Conservation (phyloP, 2,797 vertebrate genomes). For the Lophius americanus region DNA sequence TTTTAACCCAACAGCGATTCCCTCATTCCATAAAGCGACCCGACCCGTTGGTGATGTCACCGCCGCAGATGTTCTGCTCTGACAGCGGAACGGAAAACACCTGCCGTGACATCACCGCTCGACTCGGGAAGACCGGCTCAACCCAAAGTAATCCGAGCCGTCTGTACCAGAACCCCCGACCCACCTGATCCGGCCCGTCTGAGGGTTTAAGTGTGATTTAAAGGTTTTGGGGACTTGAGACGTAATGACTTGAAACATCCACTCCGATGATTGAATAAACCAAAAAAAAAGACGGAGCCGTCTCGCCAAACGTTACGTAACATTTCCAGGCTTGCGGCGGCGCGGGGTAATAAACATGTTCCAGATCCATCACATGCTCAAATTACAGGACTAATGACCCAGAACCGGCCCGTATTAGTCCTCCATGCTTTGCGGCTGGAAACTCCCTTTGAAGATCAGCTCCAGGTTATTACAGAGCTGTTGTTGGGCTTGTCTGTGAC, state of each 20-base stretch:
- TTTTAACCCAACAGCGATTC: neutral
- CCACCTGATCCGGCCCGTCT: neutral
- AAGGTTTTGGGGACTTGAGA: constrained; percentile 22
- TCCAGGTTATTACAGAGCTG: constrained; percentile 44
- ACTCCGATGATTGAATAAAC: constrained; percentile 30
- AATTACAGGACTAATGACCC: constrained; percentile 60
- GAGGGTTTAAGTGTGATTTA: constrained; percentile 16
- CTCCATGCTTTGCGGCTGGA: constrained; percentile 42
- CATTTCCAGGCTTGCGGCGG: constrained; percentile 29
- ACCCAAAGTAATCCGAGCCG: neutral
- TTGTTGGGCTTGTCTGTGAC: constrained; percentile 40
- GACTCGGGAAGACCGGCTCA: neutral
- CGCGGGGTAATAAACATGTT: constrained; percentile 37
- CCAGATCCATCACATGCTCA: constrained; percentile 59
- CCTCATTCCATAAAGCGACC: neutral
- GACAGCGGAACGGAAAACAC: constrained; percentile 18
- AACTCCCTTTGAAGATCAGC: constrained; percentile 56
- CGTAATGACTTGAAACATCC: constrained; percentile 22
- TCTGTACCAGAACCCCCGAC: neutral
- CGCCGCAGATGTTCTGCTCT: constrained; percentile 27
- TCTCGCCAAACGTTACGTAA: constrained; percentile 30
- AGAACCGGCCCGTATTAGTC: constrained; percentile 34
- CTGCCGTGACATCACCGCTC: constrained; percentile 12
- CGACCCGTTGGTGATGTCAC: constrained; percentile 12
- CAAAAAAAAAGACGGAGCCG: constrained; percentile 2